A percentile compares a stretch with the other conserved stretches of the same genome.
phyloP scores from a whole-genome alignment of 1,140 invertebrate genomes.

The Wasmannia auropunctata region DNA sequence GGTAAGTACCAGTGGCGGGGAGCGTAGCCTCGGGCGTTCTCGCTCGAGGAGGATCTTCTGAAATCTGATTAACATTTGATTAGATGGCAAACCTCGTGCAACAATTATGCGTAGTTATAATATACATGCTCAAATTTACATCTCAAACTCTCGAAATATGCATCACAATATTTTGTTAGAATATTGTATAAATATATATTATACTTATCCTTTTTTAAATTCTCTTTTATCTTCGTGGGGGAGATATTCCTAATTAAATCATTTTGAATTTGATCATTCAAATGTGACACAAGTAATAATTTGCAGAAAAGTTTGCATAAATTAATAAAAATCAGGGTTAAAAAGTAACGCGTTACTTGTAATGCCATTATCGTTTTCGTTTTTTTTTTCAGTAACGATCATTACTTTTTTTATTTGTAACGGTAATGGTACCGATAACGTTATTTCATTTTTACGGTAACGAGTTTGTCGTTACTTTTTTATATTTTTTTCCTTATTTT shows the following conservation, averaged over 20 bases:
- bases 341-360: too few species aligned
- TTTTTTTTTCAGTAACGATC: too few species aligned
- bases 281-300: background rate
- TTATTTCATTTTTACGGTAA: too few species aligned
- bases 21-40: background rate
- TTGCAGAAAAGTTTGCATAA: background rate
- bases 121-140: background rate
- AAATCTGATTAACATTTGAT: constrained; percentile 41
- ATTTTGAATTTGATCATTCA: background rate
- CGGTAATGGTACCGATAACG: too few species aligned
- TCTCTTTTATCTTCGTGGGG: background rate
- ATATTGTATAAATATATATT: background rate
- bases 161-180: background rate
- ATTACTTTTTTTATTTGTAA: too few species aligned
- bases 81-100: background rate
- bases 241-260: background rate
- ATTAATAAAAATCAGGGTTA: too few species aligned
- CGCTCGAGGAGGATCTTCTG: constrained; percentile 2
- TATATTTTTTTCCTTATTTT: too few species aligned
- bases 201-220: background rate
- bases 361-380: too few species aligned
- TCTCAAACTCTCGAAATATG: background rate
- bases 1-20: background rate
- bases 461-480: too few species aligned
- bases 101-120: background rate